phyloP scores from a whole-genome alignment of 2,888 invertebrate species.

The Lasioglossum vierecki region DNA sequence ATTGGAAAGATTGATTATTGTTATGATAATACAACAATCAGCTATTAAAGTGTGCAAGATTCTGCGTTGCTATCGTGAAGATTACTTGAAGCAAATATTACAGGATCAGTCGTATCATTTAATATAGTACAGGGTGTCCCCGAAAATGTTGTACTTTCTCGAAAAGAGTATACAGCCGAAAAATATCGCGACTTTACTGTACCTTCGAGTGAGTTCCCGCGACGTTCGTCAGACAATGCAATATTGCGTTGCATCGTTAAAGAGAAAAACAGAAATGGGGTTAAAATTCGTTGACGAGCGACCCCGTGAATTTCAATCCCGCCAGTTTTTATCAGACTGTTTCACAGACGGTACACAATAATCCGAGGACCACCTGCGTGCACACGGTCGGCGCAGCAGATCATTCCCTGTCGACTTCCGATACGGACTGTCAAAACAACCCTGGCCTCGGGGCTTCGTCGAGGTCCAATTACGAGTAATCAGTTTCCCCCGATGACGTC shows the following conservation, averaged over 20 bases:
- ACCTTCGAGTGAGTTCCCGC: too few relatives aligned
- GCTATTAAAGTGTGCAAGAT: too few relatives aligned
- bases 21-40: too few relatives aligned
- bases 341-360: conserved; percentile 43
- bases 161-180: too few relatives aligned
- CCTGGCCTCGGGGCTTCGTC: conserved; percentile 40
- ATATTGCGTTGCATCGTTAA: not conserved
- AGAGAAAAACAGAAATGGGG: not conserved
- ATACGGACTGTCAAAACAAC: conserved; percentile 62
- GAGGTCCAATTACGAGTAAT: conserved; percentile 71
- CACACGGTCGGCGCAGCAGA: conserved; percentile 37
- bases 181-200: too few relatives aligned
- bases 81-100: too few relatives aligned
- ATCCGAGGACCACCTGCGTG: conserved; percentile 62
- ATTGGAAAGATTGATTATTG: too few relatives aligned
- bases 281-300: conserved; percentile 23
- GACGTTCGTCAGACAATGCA: not conserved
- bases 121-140: too few relatives aligned
- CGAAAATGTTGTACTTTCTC: too few relatives aligned
- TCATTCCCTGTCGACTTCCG: conserved; percentile 66
- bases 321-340: conserved; percentile 34
- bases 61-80: too few relatives aligned
- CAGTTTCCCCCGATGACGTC: conserved; percentile 76
- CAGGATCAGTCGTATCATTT: too few relatives aligned
- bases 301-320: conserved; percentile 33